Evolutionary conservation across 2,113 vertebrate species (phyloP).

Genomic region (Alligator mississippiensis): DNA sequence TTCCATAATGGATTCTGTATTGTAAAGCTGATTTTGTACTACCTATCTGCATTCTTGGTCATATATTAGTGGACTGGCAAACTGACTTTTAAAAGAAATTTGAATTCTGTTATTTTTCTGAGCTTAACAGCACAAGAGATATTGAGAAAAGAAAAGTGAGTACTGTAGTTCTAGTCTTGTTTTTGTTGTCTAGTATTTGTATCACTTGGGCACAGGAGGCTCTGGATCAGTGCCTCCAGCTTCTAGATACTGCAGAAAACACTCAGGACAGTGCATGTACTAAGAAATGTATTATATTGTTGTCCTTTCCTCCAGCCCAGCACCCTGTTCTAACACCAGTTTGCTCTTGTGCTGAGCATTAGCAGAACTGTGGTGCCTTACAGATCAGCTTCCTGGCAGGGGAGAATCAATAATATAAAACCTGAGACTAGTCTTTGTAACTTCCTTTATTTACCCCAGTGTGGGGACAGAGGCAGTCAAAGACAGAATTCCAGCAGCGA

Average conservation of each 20-base stretch:
- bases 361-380: not conserved
- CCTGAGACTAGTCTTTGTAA: not conserved
- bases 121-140: not conserved
- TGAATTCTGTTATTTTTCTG: not conserved
- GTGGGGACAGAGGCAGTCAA: not conserved
- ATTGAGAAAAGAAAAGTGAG: not conserved
- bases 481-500: not conserved
- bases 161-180: not conserved
- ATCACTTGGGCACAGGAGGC: not conserved
- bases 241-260: fast-evolving
- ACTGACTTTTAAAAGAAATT: not conserved
- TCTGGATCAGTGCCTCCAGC: not conserved
- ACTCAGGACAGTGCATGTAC: not conserved
- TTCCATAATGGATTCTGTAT: not conserved
- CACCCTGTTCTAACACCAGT: not conserved
- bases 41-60: not conserved
- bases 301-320: not conserved
- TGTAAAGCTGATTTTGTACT: not conserved
- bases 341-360: not conserved
- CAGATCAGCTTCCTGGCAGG: not conserved
- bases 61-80: not conserved
- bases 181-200: not conserved
- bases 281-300: not conserved
- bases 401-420: not conserved
- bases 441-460: not conserved